Conservation (phyloP, 2,797 vertebrate genomes). For the Strix occidentalis region DNA sequence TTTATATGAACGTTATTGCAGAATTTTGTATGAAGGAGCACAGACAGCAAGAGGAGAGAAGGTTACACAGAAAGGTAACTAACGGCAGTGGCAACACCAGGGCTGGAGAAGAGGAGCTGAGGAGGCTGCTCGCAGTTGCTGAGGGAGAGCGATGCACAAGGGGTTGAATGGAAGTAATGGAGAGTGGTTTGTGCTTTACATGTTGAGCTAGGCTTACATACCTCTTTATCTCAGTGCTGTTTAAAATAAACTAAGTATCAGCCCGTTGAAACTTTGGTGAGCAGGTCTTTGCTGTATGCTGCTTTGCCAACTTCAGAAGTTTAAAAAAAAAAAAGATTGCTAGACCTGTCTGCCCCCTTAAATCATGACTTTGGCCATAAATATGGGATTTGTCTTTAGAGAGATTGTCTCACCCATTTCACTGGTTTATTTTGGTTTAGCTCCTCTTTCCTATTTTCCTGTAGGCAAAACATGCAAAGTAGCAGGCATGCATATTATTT, state of each 20-base stretch:
- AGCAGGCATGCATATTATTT: neutral
- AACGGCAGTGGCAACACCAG: neutral
- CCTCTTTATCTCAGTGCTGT: neutral
- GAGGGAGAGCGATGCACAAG: accelerated
- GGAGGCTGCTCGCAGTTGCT: neutral
- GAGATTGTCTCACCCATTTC: neutral
- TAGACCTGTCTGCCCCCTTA: neutral
- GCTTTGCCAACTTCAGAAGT: neutral
- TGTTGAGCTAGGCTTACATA: neutral
- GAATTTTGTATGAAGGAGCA: neutral
- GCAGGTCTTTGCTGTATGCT: neutral
- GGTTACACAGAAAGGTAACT: neutral
- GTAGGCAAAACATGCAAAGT: neutral
- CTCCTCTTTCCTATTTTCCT: neutral
- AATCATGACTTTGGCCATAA: neutral
- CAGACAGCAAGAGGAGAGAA: neutral
- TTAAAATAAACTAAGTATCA: neutral
- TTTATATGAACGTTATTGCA: neutral
- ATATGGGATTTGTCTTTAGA: neutral
- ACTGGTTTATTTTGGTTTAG: neutral
- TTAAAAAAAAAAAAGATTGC: neutral
- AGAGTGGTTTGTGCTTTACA: neutral
- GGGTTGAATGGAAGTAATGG: accelerated
- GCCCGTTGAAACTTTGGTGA: neutral
- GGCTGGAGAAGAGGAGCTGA: neutral